Evolutionary conservation across 2,113 vertebrate genomes (phyloP).

Genomic region (Tachycineta bicolor): DNA sequence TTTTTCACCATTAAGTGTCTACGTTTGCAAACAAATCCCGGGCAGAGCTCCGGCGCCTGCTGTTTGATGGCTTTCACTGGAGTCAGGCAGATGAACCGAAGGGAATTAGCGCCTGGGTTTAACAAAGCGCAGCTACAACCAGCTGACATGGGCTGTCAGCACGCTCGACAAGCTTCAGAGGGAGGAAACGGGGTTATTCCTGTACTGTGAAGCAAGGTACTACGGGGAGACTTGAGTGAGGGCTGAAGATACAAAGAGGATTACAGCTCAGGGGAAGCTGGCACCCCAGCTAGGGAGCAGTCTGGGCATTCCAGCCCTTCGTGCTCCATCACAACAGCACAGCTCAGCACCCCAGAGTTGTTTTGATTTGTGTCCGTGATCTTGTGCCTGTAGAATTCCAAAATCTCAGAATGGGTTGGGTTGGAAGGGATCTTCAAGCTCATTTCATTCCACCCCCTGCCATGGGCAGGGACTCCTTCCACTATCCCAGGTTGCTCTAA

Average conservation of each 20-base stretch:
- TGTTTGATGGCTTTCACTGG: neutral
- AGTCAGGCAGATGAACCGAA: neutral
- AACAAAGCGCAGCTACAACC: neutral
- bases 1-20: conserved; percentile 43
- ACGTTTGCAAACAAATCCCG: conserved; percentile 37
- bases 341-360: neutral
- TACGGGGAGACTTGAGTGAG: neutral
- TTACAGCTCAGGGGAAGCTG: neutral
- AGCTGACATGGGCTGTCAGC: neutral
- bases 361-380: fast-evolving
- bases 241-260: neutral
- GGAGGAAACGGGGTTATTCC: neutral
- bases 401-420: neutral
- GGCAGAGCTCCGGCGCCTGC: neutral
- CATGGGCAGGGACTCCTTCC: neutral
- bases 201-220: fast-evolving
- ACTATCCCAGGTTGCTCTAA: fast-evolving
- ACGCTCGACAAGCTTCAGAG: neutral
- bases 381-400: neutral
- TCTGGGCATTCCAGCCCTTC: neutral
- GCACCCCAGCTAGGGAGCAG: neutral
- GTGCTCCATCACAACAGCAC: neutral
- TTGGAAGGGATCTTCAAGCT: neutral
- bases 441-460: neutral
- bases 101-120: neutral